These are phyloP conservation scores for Thalassoma bifasciatum DNA, from an alignment of 2,113 vertebrate species.

Conservation along the genomic window DNA sequence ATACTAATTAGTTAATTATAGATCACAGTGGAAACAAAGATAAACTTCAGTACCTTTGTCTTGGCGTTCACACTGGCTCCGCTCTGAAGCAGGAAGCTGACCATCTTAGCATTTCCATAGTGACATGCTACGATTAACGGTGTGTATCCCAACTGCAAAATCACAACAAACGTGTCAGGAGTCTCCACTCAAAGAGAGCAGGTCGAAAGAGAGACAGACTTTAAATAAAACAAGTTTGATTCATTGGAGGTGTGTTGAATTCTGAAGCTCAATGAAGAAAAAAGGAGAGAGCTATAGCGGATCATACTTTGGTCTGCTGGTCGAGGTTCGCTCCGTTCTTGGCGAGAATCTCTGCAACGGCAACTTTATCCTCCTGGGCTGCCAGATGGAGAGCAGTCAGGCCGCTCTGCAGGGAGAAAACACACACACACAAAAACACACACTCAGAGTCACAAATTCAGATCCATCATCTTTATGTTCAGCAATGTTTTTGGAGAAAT, in stretches of 20 bases:
- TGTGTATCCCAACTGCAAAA: slow-evolving; percentile 93
- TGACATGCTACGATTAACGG: slow-evolving; percentile 97
- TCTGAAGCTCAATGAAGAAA: background rate
- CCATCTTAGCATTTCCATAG: slow-evolving; percentile 98
- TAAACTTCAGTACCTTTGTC: slow-evolving; percentile 89
- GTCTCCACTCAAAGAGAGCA: too few relatives aligned
- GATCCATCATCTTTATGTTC: background rate
- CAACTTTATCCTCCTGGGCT: slow-evolving; percentile 96
- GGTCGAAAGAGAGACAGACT: background rate
- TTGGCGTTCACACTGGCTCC: slow-evolving; percentile 93
- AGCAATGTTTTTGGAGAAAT: too few relatives aligned
- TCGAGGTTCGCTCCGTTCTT: slow-evolving; percentile 89
- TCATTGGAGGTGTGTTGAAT: too few relatives aligned
- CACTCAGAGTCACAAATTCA: background rate
- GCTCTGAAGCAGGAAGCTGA: slow-evolving; percentile 95
- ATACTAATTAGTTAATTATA: too few relatives aligned
- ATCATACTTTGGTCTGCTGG: slow-evolving; percentile 93
- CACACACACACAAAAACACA: slow-evolving; percentile 2
- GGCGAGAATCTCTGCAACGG: slow-evolving; percentile 89
- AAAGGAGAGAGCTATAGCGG: background rate
- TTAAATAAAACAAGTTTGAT: too few relatives aligned
- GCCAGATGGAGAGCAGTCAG: slow-evolving; percentile 95
- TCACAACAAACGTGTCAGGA: background rate
- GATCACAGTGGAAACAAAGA: background rate
- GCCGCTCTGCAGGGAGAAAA: slow-evolving; percentile 86